A percentile compares a stretch with the other conserved stretches of the same genome.
Evolutionary conservation across 2,888 invertebrate genomes (phyloP).

Genomic region (Digitonthophagus gazella): DNA sequence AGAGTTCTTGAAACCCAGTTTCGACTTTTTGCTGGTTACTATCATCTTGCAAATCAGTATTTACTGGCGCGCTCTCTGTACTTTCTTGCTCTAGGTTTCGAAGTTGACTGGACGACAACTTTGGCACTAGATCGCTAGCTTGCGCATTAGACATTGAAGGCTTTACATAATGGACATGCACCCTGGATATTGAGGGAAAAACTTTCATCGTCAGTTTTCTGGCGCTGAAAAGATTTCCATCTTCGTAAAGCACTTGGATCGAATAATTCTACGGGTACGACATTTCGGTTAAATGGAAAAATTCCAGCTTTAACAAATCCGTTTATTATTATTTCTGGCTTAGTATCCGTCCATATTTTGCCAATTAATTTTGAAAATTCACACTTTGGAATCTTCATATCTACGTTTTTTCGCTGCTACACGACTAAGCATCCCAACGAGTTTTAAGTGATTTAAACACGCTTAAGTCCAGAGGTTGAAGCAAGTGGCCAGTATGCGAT

Average conservation of each 20-base stretch:
- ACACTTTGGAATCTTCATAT: slow-evolving; percentile 13
- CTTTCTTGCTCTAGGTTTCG: slow-evolving; percentile 22
- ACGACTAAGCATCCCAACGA: slow-evolving; percentile 18
- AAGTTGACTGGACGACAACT: slow-evolving; percentile 9
- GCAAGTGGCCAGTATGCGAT: slow-evolving; percentile 35
- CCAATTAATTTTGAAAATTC: slow-evolving; percentile 19
- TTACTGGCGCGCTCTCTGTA: slow-evolving; percentile 6
- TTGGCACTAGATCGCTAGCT: neutral
- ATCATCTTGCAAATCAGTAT: neutral
- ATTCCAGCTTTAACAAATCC: slow-evolving; percentile 16
- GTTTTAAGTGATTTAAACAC: slow-evolving; percentile 36
- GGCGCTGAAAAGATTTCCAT: slow-evolving; percentile 22
- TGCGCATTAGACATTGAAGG: slow-evolving; percentile 5
- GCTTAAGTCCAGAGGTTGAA: slow-evolving; percentile 37
- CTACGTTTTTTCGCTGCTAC: slow-evolving; percentile 19
- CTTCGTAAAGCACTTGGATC: slow-evolving; percentile 23
- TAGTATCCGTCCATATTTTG: slow-evolving; percentile 18
- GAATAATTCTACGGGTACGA: slow-evolving; percentile 24
- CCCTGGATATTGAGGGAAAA: slow-evolving; percentile 19
- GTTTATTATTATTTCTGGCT: no score
- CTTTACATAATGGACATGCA: neutral
- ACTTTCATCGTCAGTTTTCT: slow-evolving; percentile 16
- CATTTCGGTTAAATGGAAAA: slow-evolving; percentile 23
- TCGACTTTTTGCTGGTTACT: slow-evolving; percentile 20
- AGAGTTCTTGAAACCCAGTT: slow-evolving; percentile 25